A percentile compares a stretch with the other conserved stretches of the same genome.
phyloP scores from a whole-genome alignment of 2,113 vertebrate species.

The Crotalus helleri region DNA sequence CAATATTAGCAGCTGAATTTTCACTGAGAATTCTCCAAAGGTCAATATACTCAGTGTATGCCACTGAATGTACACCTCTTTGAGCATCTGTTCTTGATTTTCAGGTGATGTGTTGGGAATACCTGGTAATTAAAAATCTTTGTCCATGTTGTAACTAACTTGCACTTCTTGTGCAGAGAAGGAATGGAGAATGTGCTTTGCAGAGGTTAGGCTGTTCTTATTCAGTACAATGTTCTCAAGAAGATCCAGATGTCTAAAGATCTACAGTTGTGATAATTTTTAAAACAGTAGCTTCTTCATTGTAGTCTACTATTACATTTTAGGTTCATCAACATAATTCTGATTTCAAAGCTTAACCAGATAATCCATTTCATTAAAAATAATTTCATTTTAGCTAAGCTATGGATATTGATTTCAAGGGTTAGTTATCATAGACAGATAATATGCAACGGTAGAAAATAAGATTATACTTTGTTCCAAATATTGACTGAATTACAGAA shows the following conservation, averaged over 20 bases:
- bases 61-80: neutral
- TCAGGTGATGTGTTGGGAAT: neutral
- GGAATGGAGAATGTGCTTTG: conserved; percentile 1
- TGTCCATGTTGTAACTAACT: neutral
- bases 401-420: neutral
- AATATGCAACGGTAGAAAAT: neutral
- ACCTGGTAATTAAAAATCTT: neutral
- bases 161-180: conserved; percentile 16
- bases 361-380: neutral
- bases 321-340: neutral
- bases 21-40: neutral
- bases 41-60: neutral
- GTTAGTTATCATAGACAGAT: neutral
- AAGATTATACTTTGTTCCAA: neutral
- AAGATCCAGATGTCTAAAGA: neutral
- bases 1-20: neutral
- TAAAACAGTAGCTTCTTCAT: neutral
- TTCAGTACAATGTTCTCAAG: neutral
- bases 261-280: neutral
- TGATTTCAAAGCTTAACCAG: neutral
- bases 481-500: neutral
- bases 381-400: neutral
- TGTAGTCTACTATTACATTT: neutral
- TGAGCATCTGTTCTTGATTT: neutral
- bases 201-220: conserved; percentile 7